These are phyloP conservation scores for Epinephelus cyanopodus DNA, from an alignment of 2,113 vertebrate species.

Conservation along the genomic window DNA sequence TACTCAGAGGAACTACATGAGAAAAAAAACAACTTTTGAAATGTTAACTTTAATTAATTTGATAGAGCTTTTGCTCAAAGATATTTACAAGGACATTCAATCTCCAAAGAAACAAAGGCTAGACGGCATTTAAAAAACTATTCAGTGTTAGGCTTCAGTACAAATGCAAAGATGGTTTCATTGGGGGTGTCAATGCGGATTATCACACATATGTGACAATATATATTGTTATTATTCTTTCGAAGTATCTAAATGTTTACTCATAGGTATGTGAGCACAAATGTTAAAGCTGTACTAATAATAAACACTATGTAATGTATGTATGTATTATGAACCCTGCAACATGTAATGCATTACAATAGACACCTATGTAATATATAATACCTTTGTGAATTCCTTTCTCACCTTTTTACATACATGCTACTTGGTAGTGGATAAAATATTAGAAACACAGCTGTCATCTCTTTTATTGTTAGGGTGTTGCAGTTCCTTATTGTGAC, in stretches of 20 bases:
- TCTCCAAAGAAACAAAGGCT: background rate
- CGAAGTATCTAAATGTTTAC: background rate
- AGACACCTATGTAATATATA: background rate
- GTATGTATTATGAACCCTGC: background rate
- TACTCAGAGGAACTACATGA: background rate
- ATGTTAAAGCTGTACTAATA: background rate
- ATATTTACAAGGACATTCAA: background rate
- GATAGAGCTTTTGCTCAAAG: background rate
- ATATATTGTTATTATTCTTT: background rate
- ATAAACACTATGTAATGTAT: too few relatives aligned
- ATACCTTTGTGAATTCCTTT: background rate
- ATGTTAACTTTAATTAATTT: background rate
- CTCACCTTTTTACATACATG: background rate
- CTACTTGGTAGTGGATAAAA: too few relatives aligned
- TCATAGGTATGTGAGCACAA: background rate
- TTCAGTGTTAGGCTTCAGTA: background rate
- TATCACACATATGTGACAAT: background rate
- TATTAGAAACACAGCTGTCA: too few relatives aligned
- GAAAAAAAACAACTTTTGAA: background rate
- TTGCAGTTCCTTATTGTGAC: background rate
- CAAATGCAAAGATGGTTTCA: background rate
- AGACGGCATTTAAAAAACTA: too few relatives aligned
- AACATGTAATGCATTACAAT: background rate
- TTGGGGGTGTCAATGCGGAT: background rate
- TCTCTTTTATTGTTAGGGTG: background rate